Base-by-base conservation (phyloP, 2,113 vertebrate species). In the Arenaria interpres region DNA sequence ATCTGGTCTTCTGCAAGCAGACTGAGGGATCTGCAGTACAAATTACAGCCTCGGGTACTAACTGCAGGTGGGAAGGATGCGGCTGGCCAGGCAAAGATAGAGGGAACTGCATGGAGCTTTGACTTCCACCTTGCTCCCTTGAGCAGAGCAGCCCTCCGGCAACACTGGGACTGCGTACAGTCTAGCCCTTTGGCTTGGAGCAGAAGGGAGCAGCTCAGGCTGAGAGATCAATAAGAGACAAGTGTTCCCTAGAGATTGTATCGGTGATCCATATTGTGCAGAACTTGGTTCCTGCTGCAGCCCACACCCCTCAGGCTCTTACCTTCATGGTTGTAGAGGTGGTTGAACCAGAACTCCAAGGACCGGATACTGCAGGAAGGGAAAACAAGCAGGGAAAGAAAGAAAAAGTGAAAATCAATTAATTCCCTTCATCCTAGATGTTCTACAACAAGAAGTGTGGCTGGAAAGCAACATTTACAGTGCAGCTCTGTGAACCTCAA, bases 281-380 rank as follows among this genome's bases (percentile, higher is more conserved):
- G 43, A 68, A 43, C 84, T 30, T 87, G 37, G 8, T 4, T 30
- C 32, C 18, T 22, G 10, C 13, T 50, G 37, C 56, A 84, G 25
- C 33, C 24, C 50, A 71, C 28, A 86, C 79, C 22, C 24, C 21
- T 48, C 33, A 45, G 37, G 30, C 23, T 88, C 97, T 96, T 97
- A 99, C 99, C 99, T 99, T 99, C 99, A 48, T 99, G 99, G 71
- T 98, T 99, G 95, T 99, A 98, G 43, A 99, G 99, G 91, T 99
- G 99, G 92, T 98, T 99, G 95, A 99, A 99, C 99, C 99, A 99
- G 98, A 99, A 99, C 68, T 99, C 99, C 98, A 99, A 96, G 85
- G 99, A 99, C 53, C 98, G 98, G 89, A 99, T 98, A 97, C 99
- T 99, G 98, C 79, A 98, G 89, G 41, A 89, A 82, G 87, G 4